A percentile compares a stretch with the other conserved stretches of the same genome.
Conservation (phyloP, 2,113 vertebrate species). For the Thermophis baileyi region DNA sequence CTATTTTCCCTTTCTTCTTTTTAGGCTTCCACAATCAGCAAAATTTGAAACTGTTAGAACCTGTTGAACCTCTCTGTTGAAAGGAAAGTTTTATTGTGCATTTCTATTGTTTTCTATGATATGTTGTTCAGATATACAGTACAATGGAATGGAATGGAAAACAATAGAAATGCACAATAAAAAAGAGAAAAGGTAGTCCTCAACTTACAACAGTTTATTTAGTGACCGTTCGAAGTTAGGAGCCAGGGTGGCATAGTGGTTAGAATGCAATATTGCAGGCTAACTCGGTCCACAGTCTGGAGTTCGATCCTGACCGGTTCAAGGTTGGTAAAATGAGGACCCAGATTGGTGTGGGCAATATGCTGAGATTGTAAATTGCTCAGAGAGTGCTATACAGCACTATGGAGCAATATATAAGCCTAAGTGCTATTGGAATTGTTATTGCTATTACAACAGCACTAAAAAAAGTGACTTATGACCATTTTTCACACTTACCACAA, state of each 20-base stretch:
- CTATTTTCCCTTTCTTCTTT: neutral
- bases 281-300: neutral
- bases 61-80: neutral
- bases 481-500: no score
- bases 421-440: no score
- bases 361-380: no score
- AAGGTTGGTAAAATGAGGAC: neutral
- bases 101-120: neutral
- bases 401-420: no score
- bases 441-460: no score
- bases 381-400: no score
- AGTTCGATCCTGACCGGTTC: neutral
- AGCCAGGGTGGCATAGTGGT: neutral
- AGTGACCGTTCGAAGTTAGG: neutral
- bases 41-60: neutral
- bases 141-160: neutral
- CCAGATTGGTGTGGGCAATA: neutral
- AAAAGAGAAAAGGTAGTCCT: neutral
- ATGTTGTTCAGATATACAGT: neutral
- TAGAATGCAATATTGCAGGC: neutral
- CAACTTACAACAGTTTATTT: neutral
- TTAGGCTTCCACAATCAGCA: neutral
- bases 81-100: neutral
- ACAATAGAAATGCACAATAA: neutral
- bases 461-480: no score